Conservation (phyloP, 2,888 invertebrate species). For the Mystacides longicornis region DNA sequence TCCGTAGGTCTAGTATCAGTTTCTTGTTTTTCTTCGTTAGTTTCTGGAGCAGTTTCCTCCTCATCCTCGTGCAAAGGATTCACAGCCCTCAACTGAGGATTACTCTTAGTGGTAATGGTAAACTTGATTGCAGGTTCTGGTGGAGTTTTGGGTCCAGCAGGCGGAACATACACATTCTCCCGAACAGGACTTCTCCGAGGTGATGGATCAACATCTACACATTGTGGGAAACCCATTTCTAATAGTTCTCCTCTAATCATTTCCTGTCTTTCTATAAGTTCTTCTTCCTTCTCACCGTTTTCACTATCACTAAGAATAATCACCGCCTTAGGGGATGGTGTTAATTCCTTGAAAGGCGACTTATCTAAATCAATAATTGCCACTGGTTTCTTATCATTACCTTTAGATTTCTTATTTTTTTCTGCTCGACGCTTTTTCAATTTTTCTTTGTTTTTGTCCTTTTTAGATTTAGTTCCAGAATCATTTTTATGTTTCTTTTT, state of each 20-base stretch:
- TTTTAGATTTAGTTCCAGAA: conserved; percentile 29
- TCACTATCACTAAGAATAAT: conserved; percentile 82
- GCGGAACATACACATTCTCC: conserved; percentile 29
- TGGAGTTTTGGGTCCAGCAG: conserved; percentile 65
- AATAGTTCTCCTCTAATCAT: conserved; percentile 34
- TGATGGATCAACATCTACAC: conserved; percentile 25
- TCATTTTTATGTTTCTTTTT: conserved; percentile 36
- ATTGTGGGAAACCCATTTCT: conserved; percentile 33
- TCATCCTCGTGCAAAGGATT: conserved; percentile 60
- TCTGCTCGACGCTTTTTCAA: conserved; percentile 22
- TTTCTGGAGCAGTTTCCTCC: conserved; percentile 38
- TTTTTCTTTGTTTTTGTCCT: conserved; percentile 34
- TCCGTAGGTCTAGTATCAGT: conserved; percentile 26
- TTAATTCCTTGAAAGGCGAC: conserved; percentile 76
- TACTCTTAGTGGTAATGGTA: conserved; percentile 45
- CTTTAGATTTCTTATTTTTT: conserved; percentile 26
- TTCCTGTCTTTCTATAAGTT: conserved; percentile 31
- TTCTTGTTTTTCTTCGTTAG: conserved; percentile 29
- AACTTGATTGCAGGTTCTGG: conserved; percentile 67
- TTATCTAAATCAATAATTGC: conserved; percentile 81
- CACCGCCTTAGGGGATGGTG: conserved; percentile 71
- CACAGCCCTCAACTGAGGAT: conserved; percentile 47
- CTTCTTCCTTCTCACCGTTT: conserved; percentile 44
- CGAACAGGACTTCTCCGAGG: conserved; percentile 27
- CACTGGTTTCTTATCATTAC: conserved; percentile 60